These are phyloP conservation scores for Lucinisca nassula DNA, from an alignment of 2,888 invertebrate genomes.

Conservation along the genomic window DNA sequence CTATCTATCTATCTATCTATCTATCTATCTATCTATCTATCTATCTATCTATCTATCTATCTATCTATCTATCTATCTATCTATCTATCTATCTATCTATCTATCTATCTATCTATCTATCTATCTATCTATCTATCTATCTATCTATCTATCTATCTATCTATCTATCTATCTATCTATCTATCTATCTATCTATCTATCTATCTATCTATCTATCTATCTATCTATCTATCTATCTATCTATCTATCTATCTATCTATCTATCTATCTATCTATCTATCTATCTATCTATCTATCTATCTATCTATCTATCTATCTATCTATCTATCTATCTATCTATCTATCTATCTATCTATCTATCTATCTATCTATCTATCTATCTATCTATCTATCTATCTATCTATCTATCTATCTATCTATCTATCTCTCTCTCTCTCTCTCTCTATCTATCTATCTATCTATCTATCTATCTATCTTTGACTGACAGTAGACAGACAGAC, in stretches of 20 bases:
- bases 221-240: not conserved
- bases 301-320: not conserved
- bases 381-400: not conserved
- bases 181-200: not conserved
- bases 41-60: not conserved
- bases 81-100: not conserved
- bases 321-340: not conserved
- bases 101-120: not conserved
- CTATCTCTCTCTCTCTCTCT: too few species aligned
- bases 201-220: not conserved
- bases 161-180: not conserved
- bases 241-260: not conserved
- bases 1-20: not conserved
- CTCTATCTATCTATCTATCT: not conserved
- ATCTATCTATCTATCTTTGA: not conserved
- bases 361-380: not conserved
- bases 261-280: not conserved
- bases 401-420: not conserved
- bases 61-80: not conserved
- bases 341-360: not conserved
- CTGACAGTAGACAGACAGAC: too few species aligned
- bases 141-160: not conserved
- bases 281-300: not conserved
- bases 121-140: not conserved
- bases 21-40: not conserved